Percentiles rank a stretch among this genome's conserved stretches.
phyloP scores from a whole-genome alignment of 2,113 vertebrate genomes.

The Sphyrna mokarran region DNA sequence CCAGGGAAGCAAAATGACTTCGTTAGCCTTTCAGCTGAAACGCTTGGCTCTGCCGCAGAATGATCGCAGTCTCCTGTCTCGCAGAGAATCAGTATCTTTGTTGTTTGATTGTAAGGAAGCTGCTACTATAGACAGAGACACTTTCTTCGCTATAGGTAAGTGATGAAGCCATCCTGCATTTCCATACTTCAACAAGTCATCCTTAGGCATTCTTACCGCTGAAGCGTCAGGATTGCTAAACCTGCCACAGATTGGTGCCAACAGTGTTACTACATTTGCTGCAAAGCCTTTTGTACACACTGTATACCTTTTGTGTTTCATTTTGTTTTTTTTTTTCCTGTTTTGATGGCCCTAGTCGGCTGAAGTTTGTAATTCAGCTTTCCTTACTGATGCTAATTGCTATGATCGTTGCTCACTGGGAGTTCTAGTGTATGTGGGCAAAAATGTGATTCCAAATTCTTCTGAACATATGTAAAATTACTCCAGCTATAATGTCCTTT shows the following conservation, averaged over 20 bases:
- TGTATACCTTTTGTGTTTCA: neutral
- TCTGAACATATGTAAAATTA: neutral
- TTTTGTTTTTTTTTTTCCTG: neutral
- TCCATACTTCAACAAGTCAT: neutral
- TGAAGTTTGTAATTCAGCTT: neutral
- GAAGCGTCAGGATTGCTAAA: no score
- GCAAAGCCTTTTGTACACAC: neutral
- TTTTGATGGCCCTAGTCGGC: neutral
- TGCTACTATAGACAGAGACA: constrained; percentile 72
- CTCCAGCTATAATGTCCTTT: neutral
- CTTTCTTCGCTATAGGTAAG: constrained; percentile 85
- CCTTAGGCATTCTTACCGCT: neutral
- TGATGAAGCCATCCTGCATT: neutral
- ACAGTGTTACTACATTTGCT: neutral
- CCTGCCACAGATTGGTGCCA: neutral
- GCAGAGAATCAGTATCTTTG: constrained; percentile 67
- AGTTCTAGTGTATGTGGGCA: neutral
- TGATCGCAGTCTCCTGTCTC: constrained; percentile 65
- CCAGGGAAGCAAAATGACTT: constrained; percentile 66
- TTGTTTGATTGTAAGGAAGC: constrained; percentile 84
- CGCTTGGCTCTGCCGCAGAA: constrained; percentile 80
- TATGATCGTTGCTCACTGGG: neutral
- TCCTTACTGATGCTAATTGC: neutral
- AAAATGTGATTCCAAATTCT: neutral
- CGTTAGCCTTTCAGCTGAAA: constrained; percentile 83